Evolutionary conservation across 1,140 invertebrate genomes (phyloP).

Genomic region (Calosoma granatense): DNA sequence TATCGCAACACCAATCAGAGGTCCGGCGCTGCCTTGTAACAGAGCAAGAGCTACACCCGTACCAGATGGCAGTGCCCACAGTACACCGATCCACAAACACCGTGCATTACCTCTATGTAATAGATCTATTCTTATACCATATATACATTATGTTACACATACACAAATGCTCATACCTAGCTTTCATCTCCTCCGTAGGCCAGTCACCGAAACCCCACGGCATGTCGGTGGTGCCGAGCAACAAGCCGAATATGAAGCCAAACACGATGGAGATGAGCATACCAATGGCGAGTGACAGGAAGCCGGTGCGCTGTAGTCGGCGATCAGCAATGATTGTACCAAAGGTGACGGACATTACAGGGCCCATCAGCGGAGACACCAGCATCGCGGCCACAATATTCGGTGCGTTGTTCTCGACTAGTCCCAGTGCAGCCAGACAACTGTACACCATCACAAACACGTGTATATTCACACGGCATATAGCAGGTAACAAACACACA

Average conservation of each 20-base stretch:
- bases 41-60: conserved; percentile 78
- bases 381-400: conserved; percentile 81
- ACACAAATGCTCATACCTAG: conserved; percentile 44
- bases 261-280: conserved; percentile 61
- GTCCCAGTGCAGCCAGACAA: conserved; percentile 47
- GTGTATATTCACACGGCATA: background rate
- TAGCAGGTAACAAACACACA: background rate
- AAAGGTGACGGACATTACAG: conserved; percentile 77
- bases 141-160: background rate
- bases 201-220: conserved; percentile 67
- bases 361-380: conserved; percentile 79
- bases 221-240: conserved; percentile 60
- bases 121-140: conserved; percentile 7
- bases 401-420: conserved; percentile 56
- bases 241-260: conserved; percentile 70
- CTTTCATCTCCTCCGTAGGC: conserved; percentile 76
- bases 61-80: conserved; percentile 60
- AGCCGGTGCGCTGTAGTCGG: conserved; percentile 49
- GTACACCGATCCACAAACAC: conserved; percentile 59
- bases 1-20: conserved; percentile 80
- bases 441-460: conserved; percentile 18
- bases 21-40: conserved; percentile 72
- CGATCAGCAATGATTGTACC: conserved; percentile 68
- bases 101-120: conserved; percentile 51
- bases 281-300: conserved; percentile 56